Evolutionary conservation across 2,797 vertebrate species (phyloP), one percentile per base, ranked within the genome.

Genomic region (Hipposideros larvatus): DNA sequence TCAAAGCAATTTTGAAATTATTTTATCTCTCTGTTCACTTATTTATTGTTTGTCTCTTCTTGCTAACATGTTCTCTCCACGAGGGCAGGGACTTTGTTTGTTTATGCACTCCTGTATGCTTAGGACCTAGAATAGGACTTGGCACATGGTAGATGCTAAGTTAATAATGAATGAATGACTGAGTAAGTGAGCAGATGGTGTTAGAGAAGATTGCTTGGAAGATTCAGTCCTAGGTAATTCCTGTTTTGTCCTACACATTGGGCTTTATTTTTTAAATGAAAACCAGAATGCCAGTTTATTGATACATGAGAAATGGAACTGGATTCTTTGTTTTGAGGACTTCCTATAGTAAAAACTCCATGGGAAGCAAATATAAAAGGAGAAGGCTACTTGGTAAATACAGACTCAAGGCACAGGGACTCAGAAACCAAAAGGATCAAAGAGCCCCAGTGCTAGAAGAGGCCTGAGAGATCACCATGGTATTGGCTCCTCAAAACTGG

Each of bases 231-330:
- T 85, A 8, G 43, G 41, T 63, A 48, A 71, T 89, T 91, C 48
- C 48, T 31, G 26, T 78, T 79, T 59, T 78, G 34, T 86, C 28
- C 37, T 53, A 65, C 9, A 34, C 8, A 18, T 37, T 85, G 87
- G 28, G 37, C 61, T 92, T 82, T 66, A 55, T 82, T 83, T 87
- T 91, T 94, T 15, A 51, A 51, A 65, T 11, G 51, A 65, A 96
- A 87, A 89, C 48, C 19, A 53, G 82, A 87, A 78, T 73, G 70
- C 41, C 24, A 48, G 55, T 90, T 73, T 89, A 66, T 31, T 71
- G 75, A 31, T 68, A 61, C 16, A 22, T 61, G 70, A 90, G 70
- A 83, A 78, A 53, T 87, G 7, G 24, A 90, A 83, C 34, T 34
- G 31, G 31, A 75, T 80, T 71, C n/a, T 82, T 82, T 87, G 41